Evolutionary conservation across 1,140 invertebrate genomes (phyloP).

Genomic region (Diabrotica undecimpunctata): DNA sequence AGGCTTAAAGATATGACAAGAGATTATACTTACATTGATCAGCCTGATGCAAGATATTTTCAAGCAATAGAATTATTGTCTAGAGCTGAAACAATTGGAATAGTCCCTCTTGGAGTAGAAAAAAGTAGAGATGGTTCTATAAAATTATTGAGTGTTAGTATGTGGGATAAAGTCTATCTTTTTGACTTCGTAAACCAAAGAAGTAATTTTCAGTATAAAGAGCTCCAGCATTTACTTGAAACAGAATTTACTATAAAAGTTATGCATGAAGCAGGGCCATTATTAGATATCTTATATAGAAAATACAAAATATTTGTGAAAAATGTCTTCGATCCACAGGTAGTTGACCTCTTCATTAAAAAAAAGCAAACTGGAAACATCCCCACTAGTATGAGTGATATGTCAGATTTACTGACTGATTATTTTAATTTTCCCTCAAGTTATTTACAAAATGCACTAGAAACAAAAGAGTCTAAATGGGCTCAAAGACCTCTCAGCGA

Average conservation of each 20-base stretch:
- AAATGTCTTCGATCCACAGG: slow-evolving; percentile 30
- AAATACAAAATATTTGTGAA: slow-evolving; percentile 25
- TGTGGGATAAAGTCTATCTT: slow-evolving; percentile 27
- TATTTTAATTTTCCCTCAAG: slow-evolving; percentile 27
- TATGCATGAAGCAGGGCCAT: slow-evolving; percentile 23
- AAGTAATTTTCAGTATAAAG: slow-evolving; percentile 21
- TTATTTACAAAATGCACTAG: slow-evolving; percentile 21
- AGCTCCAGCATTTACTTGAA: slow-evolving; percentile 28
- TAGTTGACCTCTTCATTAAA: slow-evolving; percentile 27
- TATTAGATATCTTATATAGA: slow-evolving; percentile 26
- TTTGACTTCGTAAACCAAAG: slow-evolving; percentile 24
- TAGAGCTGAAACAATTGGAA: slow-evolving; percentile 25
- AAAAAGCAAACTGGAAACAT: slow-evolving; percentile 18
- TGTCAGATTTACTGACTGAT: slow-evolving; percentile 25
- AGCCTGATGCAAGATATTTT: slow-evolving; percentile 27
- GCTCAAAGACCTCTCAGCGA: slow-evolving; percentile 25
- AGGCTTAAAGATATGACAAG: slow-evolving; percentile 25
- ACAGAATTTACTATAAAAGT: slow-evolving; percentile 29
- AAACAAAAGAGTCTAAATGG: slow-evolving; percentile 20
- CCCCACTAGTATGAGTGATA: slow-evolving; percentile 9
- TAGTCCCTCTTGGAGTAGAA: slow-evolving; percentile 24
- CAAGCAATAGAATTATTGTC: slow-evolving; percentile 22
- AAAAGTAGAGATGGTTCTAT: slow-evolving; percentile 17
- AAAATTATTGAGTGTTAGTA: slow-evolving; percentile 22
- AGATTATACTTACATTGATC: slow-evolving; percentile 25